Percentiles rank a stretch among this genome's conserved stretches.
Evolutionary conservation across 2,113 vertebrate genomes (phyloP).

Genomic region (Corythornis vintsioides): DNA sequence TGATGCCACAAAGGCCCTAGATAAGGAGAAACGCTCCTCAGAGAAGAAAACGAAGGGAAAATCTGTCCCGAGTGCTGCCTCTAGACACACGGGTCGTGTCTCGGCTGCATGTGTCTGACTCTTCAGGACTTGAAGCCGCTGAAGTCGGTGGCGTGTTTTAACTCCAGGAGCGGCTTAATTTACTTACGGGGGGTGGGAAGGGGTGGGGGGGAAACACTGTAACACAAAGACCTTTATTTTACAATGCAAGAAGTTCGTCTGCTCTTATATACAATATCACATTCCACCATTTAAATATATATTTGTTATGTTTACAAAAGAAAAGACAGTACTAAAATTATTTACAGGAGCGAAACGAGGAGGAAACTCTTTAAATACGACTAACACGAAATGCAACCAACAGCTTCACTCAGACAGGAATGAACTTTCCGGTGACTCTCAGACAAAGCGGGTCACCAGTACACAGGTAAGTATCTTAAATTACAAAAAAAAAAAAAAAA

Average conservation of each 20-base stretch:
- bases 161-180: neutral
- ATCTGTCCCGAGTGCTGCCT: neutral
- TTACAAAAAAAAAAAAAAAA: neutral
- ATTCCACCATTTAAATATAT: constrained; percentile 71
- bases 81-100: neutral
- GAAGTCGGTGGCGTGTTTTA: neutral
- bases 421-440: constrained; percentile 64
- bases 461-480: constrained; percentile 53
- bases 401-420: constrained; percentile 74
- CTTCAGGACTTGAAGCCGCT: neutral
- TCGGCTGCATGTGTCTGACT: neutral
- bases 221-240: constrained; percentile 77
- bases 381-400: constrained; percentile 38
- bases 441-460: constrained; percentile 2
- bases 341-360: constrained; percentile 69
- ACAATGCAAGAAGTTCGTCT: constrained; percentile 53
- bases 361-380: constrained; percentile 47
- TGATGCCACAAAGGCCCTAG: neutral
- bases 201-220: neutral
- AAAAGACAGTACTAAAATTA: constrained; percentile 68
- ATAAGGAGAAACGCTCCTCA: neutral
- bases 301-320: constrained; percentile 68
- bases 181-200: neutral
- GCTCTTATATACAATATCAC: constrained; percentile 73
- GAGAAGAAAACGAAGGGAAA: neutral